A percentile compares a stretch with the other conserved stretches of the same genome.
These are phyloP conservation scores for Ormyrus pomaceus DNA, from an alignment of 2,888 invertebrate genomes.

Conservation along the genomic window DNA sequence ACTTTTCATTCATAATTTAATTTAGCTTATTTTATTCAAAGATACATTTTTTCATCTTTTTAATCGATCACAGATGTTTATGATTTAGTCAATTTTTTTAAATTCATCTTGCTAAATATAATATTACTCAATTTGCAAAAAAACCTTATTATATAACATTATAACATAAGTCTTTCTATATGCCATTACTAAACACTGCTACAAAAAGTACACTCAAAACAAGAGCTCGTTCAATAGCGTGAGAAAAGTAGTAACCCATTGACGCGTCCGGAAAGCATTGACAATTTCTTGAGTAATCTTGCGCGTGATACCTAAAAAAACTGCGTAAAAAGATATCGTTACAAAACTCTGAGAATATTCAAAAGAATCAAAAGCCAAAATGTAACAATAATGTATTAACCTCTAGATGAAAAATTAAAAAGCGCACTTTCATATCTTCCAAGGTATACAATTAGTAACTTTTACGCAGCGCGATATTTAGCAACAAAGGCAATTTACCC, in stretches of 20 bases:
- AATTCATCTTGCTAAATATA: neutral
- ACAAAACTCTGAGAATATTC: neutral
- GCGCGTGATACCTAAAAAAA: neutral
- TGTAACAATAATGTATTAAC: too few species aligned
- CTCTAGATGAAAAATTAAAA: too few species aligned
- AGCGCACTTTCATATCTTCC: too few species aligned
- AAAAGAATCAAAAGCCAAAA: too few species aligned
- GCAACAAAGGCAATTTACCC: too few species aligned
- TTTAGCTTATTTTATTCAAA: too few species aligned
- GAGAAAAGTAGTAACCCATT: constrained; percentile 3
- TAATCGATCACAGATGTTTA: too few species aligned
- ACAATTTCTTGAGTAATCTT: constrained; percentile 50
- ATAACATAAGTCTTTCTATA: neutral
- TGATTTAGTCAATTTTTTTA: too few species aligned
- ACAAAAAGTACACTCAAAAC: neutral
- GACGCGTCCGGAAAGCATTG: constrained; percentile 60
- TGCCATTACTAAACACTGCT: neutral
- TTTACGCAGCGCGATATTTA: too few species aligned
- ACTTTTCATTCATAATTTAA: constrained; percentile 5
- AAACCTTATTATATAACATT: neutral
- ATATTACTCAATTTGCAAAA: too few species aligned
- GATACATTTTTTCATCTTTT: neutral
- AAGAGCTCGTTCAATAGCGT: constrained; percentile 11
- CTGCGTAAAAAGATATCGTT: neutral
- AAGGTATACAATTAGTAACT: too few species aligned